Evolutionary conservation across 2,797 vertebrate genomes (phyloP).

Genomic region (Macropodus opercularis): DNA sequence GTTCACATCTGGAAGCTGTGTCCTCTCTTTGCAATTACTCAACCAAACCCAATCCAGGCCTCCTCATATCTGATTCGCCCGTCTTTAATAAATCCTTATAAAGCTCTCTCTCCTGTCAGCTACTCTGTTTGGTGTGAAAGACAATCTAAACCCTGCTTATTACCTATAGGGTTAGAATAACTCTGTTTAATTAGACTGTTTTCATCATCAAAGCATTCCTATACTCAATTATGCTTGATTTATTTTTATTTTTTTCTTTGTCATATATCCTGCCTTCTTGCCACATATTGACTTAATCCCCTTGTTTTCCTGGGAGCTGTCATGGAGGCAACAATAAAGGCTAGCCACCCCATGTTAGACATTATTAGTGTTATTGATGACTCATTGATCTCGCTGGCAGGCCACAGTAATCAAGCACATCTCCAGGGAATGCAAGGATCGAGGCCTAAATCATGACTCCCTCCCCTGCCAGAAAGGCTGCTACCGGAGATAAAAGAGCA

Average conservation of each 20-base stretch:
- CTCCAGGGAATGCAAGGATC: conserved; percentile 56
- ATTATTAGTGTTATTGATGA: conserved; percentile 74
- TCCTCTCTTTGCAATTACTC: too few species aligned
- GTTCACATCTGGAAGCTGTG: too few species aligned
- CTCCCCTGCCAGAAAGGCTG: conserved; percentile 46
- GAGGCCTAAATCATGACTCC: conserved; percentile 52
- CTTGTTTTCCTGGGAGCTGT: conserved; percentile 34
- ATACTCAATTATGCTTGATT: conserved; percentile 38
- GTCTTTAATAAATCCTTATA: too few species aligned
- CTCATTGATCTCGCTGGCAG: conserved; percentile 64
- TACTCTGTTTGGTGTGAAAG: too few species aligned
- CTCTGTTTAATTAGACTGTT: conserved; percentile 46
- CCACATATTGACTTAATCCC: conserved; percentile 56
- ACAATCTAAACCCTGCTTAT: conserved; percentile 24
- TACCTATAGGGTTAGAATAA: conserved; percentile 10
- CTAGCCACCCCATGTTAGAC: conserved; percentile 54
- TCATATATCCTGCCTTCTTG: conserved; percentile 28
- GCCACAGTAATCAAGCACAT: conserved; percentile 62
- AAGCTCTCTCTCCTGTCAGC: too few species aligned
- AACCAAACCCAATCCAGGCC: too few species aligned
- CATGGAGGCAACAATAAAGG: conserved; percentile 52
- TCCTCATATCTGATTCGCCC: too few species aligned
- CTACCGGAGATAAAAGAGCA: conserved; percentile 39
- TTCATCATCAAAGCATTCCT: conserved; percentile 61
- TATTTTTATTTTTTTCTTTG: conserved; percentile 14